Base-by-base conservation (phyloP, 2,113 vertebrate species). In the Phrynosoma platyrhinos region DNA sequence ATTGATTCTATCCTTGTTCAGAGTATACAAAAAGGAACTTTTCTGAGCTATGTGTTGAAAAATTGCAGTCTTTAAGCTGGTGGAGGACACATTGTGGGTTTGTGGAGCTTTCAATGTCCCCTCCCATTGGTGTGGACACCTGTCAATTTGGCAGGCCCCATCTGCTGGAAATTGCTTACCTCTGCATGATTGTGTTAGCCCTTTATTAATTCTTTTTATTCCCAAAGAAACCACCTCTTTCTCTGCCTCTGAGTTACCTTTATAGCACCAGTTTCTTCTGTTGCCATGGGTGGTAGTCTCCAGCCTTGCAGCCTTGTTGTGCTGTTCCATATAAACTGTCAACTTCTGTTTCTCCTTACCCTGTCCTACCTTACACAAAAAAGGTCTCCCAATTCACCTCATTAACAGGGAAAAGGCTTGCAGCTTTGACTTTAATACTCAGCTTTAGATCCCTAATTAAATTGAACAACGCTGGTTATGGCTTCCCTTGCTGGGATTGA, bases 371-470 rank as follows among this genome's bases (percentile, higher is more conserved):
- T 64, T 84, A 72, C 12, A 47, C 5, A 14, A 68, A 55, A 78
- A 62, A 84, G 52, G 52, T 80, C 64, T 88, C 66, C 82, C 82
- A 88, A 42, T 89, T 36, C 76, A 80, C 76, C 82, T 89, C 52
- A 84, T 89, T 89, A 84, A 47, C 82, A 36, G 66, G 23, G n/a
- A 42, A 80, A 72, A 66, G 75, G 68, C 68, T 81, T 23, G 68
- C 53, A 78, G 36, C 68, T 72, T 68, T 62, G 53, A 4, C 36
- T 84, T 74, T 89, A 89, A 84, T 89, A 32, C 66, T 84, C 68
- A 74, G 2, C 77, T 79, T 84, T 89, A 89, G 87, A 89, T 80
- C 68, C 76, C 66, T 84, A 84, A 89, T 89, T 89, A 89, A 79
- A 89, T 76, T 52, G 66, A 72, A 62, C 20, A 64, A 52, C 68